Base-by-base conservation (phyloP, 2,888 invertebrate species). In the Romanomermis culicivorax region DNA sequence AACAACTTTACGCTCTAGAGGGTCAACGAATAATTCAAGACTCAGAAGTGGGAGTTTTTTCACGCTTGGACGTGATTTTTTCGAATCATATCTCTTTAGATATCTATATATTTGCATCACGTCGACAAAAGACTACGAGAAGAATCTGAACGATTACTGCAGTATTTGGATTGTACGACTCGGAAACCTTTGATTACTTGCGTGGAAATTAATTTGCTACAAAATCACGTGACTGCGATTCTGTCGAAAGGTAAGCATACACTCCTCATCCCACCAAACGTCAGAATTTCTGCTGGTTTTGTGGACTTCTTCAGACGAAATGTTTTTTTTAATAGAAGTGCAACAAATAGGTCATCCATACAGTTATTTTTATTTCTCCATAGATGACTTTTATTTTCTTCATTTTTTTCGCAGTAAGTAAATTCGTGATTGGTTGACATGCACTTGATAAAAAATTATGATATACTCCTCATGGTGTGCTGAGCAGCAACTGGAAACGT, bases 101-200 rank as follows among this genome's bases (percentile, higher is more conserved):
- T 95, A 61, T 86, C 93, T 29, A 83, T 85, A 68, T 97, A 95
- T 75, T 76, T 97, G 61, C 79, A 81, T 30, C 93, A 95, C 69
- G 91, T 95, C n/a, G 87, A 91, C 71, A 88, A 86, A 68, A 77
- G 95, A 45, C 76, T 97, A 47, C 78, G 79, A 29, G 95, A 97
- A 71, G 95, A 97, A 73, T 83, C 85, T 66, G 89, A 91, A 69
- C 77, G 93, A 58, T 76, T 93, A 49, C 73, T 89, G 54, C 86
- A 91, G 70, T 97, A 95, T 71, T 77, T 97, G 58, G 93, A 97
- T 74, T 81, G 82, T 53, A 81, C 82, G 61, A 93, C 95, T 56
- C 69, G 72, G 57, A 70, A 70, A 60, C 67, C 70, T 29, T 63
- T 75, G 51, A 69, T 74, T 51, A 57, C 62, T 26, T 85, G 84